A percentile compares a stretch with the other conserved stretches of the same genome.
Evolutionary conservation across 2,888 invertebrate genomes (phyloP).

Genomic region (Folsomia manolachei): DNA sequence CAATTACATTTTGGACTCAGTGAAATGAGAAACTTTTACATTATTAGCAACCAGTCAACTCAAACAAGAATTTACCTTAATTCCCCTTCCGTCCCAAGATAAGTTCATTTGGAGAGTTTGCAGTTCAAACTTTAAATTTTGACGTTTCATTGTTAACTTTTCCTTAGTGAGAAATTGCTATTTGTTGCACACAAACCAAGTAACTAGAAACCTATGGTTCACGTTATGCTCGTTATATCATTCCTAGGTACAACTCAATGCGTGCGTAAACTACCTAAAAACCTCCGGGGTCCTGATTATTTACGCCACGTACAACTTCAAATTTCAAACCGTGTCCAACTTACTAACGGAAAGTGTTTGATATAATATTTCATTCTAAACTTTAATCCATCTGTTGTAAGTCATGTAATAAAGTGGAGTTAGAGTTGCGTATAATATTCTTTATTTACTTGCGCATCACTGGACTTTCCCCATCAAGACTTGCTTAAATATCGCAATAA

Average conservation of each 20-base stretch:
- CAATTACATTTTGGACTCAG: not conserved
- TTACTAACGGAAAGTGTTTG: not conserved
- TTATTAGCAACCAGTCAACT: too few species aligned
- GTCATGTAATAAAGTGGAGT: too few species aligned
- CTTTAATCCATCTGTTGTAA: not conserved
- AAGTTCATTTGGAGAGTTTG: too few species aligned
- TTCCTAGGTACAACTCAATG: not conserved
- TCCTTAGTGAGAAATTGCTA: not conserved
- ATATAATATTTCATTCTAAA: not conserved
- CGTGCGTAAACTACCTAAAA: too few species aligned
- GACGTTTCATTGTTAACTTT: not conserved
- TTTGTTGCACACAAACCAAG: not conserved
- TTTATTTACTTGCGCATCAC: not conserved
- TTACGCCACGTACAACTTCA: not conserved
- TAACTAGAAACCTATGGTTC: not conserved
- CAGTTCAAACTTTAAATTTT: not conserved
- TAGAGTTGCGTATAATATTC: not conserved
- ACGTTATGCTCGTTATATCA: not conserved
- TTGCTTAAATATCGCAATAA: too few species aligned
- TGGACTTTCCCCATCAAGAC: not conserved
- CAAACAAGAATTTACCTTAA: too few species aligned
- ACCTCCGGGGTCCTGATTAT: not conserved
- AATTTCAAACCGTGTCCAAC: not conserved
- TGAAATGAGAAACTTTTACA: not conserved
- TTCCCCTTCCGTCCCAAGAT: too few species aligned